Base-by-base conservation (phyloP, 2,797 vertebrate species). In the Trachops cirrhosus region DNA sequence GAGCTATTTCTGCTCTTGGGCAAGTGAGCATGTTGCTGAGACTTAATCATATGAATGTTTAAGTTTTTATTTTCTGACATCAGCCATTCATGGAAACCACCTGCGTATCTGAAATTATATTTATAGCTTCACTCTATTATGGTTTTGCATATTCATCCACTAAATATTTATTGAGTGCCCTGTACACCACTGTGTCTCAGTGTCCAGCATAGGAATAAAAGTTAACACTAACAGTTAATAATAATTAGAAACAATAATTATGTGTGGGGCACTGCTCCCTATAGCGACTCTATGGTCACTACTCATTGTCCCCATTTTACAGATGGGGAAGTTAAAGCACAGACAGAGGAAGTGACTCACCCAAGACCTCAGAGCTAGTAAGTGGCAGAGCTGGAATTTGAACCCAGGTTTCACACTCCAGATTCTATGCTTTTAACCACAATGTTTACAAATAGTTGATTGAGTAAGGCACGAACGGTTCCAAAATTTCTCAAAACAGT, bases 11-110 rank as follows among this genome's bases (percentile, higher is more conserved):
- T 93, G 79, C 34, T 70, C 68, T 91, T n/a, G 34, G 75, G 84
- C 68, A 70, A 85, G 94, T 85, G 86, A 84, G n/a, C 37, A 39
- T 77, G 84, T 78, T 91, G 19, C 39, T 82, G 71, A 92, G 62
- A 46, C 39, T 91, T 78, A 92, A 94, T 94, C 68, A 71, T 39
- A 73, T n/a, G 68, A 89, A 94, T 86, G 89, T 92, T 96, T 90
- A 83, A 74, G 85, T 88, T 86, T 80, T 88, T 96, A 64, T 83
- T 70, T 74, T 95, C 87, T 95, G 95, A 96, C 87, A 92, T 95
- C 77, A 90, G 44, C 39, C 84, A 88, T 87, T 93, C 90, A 87
- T 92, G 89, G 80, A 96, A 96, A 94, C 84, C 94, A 97, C 77
- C 90, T 96, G 84, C 68, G 52, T 93, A 77, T 88, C 73, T n/a